Evolutionary conservation across 2,888 invertebrate genomes (phyloP).

Genomic region (Pecten maximus): DNA sequence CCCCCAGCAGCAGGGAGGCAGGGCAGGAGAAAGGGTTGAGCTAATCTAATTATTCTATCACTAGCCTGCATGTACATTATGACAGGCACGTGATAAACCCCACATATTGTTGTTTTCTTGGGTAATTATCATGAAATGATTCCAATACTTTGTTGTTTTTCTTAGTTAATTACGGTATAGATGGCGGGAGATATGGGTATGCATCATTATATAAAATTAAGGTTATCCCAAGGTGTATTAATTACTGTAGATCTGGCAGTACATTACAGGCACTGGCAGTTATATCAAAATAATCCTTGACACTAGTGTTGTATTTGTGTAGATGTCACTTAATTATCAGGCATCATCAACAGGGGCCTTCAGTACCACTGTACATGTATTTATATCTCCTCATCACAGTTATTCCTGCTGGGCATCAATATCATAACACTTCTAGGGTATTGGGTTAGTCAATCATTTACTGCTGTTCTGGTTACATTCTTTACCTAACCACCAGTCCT

Average conservation of each 20-base stretch:
- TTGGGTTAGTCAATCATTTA: not conserved
- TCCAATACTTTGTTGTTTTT: conserved; percentile 25
- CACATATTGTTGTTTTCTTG: conserved; percentile 19
- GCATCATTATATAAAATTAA: conserved; percentile 14
- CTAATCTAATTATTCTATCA: conserved; percentile 19
- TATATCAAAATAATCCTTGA: conserved; percentile 2
- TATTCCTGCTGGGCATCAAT: not conserved
- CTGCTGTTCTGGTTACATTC: too few species aligned
- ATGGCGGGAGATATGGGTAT: not conserved
- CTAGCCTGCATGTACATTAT: conserved; percentile 3
- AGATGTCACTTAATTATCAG: conserved; percentile 31
- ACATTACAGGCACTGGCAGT: not conserved
- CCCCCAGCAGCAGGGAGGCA: conserved; percentile 28
- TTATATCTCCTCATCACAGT: not conserved
- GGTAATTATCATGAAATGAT: conserved; percentile 19
- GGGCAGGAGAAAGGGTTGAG: conserved; percentile 1
- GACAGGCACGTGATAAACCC: conserved; percentile 2
- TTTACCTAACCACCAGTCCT: too few species aligned
- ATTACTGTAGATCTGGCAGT: not conserved
- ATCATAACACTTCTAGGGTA: not conserved
- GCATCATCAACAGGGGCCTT: not conserved
- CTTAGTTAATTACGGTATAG: conserved; percentile 23
- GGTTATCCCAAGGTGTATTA: not conserved
- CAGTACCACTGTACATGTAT: not conserved
- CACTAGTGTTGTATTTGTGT: not conserved